These are phyloP conservation scores for Pungitius pungitius DNA, from an alignment of 2,113 vertebrate genomes.

Conservation along the genomic window DNA sequence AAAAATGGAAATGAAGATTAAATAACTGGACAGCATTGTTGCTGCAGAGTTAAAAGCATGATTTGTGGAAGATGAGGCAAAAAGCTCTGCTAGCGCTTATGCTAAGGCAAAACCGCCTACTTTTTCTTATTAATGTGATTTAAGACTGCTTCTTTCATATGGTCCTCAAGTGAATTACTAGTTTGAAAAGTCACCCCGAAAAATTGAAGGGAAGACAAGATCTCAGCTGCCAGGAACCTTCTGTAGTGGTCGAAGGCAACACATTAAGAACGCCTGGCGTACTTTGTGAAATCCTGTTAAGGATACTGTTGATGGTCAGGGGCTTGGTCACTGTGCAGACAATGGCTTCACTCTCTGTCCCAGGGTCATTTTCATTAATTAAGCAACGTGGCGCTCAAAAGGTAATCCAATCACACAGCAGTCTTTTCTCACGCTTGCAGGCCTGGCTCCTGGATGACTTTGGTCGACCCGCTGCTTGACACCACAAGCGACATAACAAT, in stretches of 20 bases:
- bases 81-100: background rate
- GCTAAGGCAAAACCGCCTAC: conserved; percentile 7
- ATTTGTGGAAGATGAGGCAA: conserved; percentile 15
- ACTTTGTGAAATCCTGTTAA: conserved; percentile 78
- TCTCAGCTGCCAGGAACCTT: conserved; percentile 50
- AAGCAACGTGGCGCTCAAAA: conserved; percentile 70
- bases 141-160: conserved; percentile 33
- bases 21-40: conserved; percentile 14
- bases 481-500: conserved; percentile 61
- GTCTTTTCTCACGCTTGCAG: conserved; percentile 76
- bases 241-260: conserved; percentile 64
- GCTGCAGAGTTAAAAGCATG: conserved; percentile 4
- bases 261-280: conserved; percentile 74
- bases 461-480: conserved; percentile 48
- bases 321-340: conserved; percentile 67
- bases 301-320: conserved; percentile 67
- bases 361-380: conserved; percentile 81
- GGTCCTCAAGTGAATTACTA: conserved; percentile 5
- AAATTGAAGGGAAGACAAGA: conserved; percentile 43
- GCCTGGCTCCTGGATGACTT: conserved; percentile 60
- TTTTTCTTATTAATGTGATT: conserved; percentile 34
- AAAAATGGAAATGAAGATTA: conserved; percentile 33
- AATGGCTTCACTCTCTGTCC: conserved; percentile 68
- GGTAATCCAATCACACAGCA: conserved; percentile 76
- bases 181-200: conserved; percentile 42